These are phyloP conservation scores for Sipha flava DNA, from an alignment of 1,140 invertebrate genomes.

Conservation along the genomic window DNA sequence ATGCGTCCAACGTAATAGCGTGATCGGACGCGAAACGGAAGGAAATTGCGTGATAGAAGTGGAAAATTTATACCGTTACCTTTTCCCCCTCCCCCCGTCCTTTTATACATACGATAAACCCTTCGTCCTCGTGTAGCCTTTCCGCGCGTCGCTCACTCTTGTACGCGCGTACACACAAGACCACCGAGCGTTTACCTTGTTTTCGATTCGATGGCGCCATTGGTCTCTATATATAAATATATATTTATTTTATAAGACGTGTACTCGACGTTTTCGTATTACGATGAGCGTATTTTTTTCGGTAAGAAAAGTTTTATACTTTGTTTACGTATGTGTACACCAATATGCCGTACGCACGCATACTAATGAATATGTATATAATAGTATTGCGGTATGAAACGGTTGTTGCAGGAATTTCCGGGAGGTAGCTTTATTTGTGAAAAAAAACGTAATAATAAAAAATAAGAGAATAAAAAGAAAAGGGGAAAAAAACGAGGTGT, in stretches of 20 bases:
- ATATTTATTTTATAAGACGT: background rate
- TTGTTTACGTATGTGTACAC: no score
- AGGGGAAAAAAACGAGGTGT: background rate
- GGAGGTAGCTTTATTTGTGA: background rate
- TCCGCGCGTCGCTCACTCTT: no score
- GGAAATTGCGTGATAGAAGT: constrained; percentile 31
- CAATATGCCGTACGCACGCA: background rate
- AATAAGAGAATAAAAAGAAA: no score
- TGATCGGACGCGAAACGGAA: constrained; percentile 31
- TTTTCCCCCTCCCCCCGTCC: background rate
- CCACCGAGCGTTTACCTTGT: background rate
- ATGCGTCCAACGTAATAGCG: constrained; percentile 31
- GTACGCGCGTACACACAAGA: no score
- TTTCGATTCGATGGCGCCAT: constrained; percentile 26
- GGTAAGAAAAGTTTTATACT: background rate
- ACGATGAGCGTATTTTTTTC: no score
- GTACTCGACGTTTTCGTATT: no score
- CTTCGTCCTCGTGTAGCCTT: background rate
- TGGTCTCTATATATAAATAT: background rate
- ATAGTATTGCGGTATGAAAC: background rate
- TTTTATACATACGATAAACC: background rate
- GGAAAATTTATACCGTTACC: constrained; percentile 27
- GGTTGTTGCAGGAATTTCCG: background rate
- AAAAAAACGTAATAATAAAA: background rate
- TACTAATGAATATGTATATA: no score